These are phyloP conservation scores for Empis stercorea DNA, from an alignment of 2,888 invertebrate species.

Conservation along the genomic window DNA sequence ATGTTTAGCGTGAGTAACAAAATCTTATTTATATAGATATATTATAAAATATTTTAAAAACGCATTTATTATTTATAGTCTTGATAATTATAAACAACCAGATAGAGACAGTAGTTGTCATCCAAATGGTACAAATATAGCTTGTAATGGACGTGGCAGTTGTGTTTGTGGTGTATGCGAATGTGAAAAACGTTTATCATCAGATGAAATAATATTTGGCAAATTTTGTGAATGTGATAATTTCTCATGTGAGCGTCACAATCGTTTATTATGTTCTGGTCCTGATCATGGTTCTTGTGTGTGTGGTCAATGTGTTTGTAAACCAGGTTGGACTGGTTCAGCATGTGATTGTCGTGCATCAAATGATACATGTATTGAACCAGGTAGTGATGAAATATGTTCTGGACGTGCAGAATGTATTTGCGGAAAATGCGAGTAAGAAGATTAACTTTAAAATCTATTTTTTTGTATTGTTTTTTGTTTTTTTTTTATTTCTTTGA, in stretches of 20 bases:
- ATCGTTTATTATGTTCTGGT: conserved; percentile 62
- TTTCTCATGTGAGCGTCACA: conserved; percentile 74
- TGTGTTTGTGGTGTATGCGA: conserved; percentile 65
- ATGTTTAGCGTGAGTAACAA: conserved; percentile 44
- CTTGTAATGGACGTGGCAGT: conserved; percentile 58
- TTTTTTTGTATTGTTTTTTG: too few species aligned
- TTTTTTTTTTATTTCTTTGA: too few species aligned
- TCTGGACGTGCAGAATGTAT: conserved; percentile 72
- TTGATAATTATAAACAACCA: conserved; percentile 2
- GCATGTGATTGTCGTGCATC: conserved; percentile 68
- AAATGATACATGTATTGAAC: conserved; percentile 55
- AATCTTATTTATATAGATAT: too few species aligned
- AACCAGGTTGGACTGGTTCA: conserved; percentile 57
- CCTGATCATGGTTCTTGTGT: conserved; percentile 63
- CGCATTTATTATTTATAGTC: too few species aligned
- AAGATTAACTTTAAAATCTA: too few species aligned
- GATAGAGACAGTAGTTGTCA: conserved; percentile 43
- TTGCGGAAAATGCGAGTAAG: conserved; percentile 63
- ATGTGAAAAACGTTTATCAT: conserved; percentile 46
- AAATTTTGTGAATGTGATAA: conserved; percentile 84
- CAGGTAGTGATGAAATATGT: conserved; percentile 45
- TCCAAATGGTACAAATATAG: conserved; percentile 42
- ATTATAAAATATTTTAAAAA: too few species aligned
- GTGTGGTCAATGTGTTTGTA: conserved; percentile 70
- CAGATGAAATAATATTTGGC: conserved; percentile 49